Conservation (phyloP, 2,888 invertebrate genomes). For the Beris chalybata region DNA sequence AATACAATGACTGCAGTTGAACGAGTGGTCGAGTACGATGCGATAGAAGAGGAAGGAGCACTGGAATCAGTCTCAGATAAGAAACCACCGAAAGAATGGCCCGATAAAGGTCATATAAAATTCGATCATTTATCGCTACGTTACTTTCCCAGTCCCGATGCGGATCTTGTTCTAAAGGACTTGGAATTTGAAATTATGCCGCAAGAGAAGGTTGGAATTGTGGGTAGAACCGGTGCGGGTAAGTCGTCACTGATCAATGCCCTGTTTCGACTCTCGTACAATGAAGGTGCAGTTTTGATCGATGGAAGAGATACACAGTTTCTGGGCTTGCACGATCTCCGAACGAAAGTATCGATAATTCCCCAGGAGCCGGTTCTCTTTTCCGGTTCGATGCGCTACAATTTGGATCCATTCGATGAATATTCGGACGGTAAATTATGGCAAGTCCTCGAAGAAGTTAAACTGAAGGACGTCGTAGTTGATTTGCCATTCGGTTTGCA, state of each 20-base stretch:
- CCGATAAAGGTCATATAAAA: conserved; percentile 67
- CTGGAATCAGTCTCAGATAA: conserved; percentile 70
- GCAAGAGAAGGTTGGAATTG: conserved; percentile 70
- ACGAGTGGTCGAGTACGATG: conserved; percentile 69
- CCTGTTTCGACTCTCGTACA: conserved; percentile 76
- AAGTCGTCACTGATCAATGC: conserved; percentile 71
- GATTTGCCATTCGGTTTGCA: conserved; percentile 69
- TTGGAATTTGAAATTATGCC: conserved; percentile 67
- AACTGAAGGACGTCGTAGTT: conserved; percentile 70
- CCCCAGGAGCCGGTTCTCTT: conserved; percentile 85
- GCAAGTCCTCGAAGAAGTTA: conserved; percentile 62
- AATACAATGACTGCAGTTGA: conserved; percentile 92
- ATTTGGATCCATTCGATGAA: conserved; percentile 86
- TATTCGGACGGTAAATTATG: conserved; percentile 78
- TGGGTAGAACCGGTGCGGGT: conserved; percentile 74
- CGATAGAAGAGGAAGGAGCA: conserved; percentile 58
- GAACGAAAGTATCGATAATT: conserved; percentile 79
- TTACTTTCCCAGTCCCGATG: conserved; percentile 66
- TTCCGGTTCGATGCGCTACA: conserved; percentile 83
- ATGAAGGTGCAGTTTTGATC: conserved; percentile 77
- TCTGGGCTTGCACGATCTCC: conserved; percentile 74
- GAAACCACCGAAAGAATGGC: conserved; percentile 72
- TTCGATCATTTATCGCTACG: conserved; percentile 71
- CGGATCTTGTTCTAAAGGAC: conserved; percentile 74
- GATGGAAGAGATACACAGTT: conserved; percentile 73